Conservation (phyloP, 2,888 invertebrate species). For the Penaeus monodon region DNA sequence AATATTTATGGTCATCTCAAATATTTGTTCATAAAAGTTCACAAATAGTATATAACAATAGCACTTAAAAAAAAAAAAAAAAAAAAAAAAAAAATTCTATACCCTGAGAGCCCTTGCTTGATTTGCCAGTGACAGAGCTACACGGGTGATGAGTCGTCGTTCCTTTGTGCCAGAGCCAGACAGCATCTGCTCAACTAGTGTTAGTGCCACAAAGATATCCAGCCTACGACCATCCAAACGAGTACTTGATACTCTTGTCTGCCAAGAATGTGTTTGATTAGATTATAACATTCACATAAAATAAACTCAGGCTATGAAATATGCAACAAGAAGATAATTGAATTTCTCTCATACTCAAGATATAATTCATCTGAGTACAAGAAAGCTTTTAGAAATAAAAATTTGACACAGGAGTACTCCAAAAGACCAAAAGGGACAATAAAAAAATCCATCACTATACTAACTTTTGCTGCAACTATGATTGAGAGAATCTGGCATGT, state of each 20-base stretch:
- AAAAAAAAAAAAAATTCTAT: neutral
- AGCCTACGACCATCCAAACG: constrained; percentile 57
- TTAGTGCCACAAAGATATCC: constrained; percentile 64
- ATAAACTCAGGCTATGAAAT: too few relatives aligned
- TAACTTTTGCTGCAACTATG: constrained; percentile 51
- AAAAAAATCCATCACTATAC: neutral
- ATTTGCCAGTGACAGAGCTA: constrained; percentile 61
- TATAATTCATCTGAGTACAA: too few relatives aligned
- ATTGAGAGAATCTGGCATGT: constrained; percentile 55
- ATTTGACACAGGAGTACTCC: too few relatives aligned
- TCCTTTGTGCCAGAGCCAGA: constrained; percentile 62
- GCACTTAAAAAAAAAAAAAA: too few relatives aligned
- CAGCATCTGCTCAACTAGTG: constrained; percentile 64
- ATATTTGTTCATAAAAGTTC: too few relatives aligned
- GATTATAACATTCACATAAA: too few relatives aligned
- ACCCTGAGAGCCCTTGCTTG: constrained; percentile 60
- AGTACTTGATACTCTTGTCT: constrained; percentile 54
- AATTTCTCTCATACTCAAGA: too few relatives aligned
- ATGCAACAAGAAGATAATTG: too few relatives aligned
- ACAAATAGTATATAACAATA: too few relatives aligned
- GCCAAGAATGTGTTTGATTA: neutral
- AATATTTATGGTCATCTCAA: too few relatives aligned
- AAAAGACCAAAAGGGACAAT: neutral
- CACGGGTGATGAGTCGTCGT: constrained; percentile 51
- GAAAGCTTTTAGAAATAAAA: too few relatives aligned